Evolutionary conservation across 2,797 vertebrate species (phyloP).

Genomic region (Pseudocheirus occidentalis): DNA sequence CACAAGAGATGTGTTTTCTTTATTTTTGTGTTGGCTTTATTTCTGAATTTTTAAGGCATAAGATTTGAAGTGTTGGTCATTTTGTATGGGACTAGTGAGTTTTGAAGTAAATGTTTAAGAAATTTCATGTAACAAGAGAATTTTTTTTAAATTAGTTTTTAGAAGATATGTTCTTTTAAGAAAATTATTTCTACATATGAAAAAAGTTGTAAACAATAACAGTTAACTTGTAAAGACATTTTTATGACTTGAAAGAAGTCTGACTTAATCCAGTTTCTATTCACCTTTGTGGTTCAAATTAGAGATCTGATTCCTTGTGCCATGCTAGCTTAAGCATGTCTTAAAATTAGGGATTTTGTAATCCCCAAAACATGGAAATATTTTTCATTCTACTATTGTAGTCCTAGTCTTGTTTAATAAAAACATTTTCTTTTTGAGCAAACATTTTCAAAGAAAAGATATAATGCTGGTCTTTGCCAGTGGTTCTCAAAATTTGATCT

Average conservation of each 20-base stretch:
- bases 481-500: not conserved
- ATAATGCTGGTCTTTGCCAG: not conserved
- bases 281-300: constrained; percentile 45
- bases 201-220: not conserved
- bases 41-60: not conserved
- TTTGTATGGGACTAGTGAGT: not conserved
- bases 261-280: constrained; percentile 27
- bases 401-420: not conserved
- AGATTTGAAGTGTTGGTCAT: not conserved
- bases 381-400: constrained; percentile 35
- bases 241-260: constrained; percentile 51
- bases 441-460: not conserved
- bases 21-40: no score
- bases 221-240: not conserved
- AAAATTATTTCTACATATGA: not conserved
- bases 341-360: constrained; percentile 46
- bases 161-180: not conserved
- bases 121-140: not conserved
- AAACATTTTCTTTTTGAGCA: constrained; percentile 9
- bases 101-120: not conserved
- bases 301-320: not conserved
- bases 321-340: not conserved
- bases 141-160: not conserved
- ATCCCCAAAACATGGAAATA: constrained; percentile 17
- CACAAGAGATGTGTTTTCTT: no score